phyloP scores from a whole-genome alignment of 2,888 invertebrate genomes.

The Dinocampus coccinellae region DNA sequence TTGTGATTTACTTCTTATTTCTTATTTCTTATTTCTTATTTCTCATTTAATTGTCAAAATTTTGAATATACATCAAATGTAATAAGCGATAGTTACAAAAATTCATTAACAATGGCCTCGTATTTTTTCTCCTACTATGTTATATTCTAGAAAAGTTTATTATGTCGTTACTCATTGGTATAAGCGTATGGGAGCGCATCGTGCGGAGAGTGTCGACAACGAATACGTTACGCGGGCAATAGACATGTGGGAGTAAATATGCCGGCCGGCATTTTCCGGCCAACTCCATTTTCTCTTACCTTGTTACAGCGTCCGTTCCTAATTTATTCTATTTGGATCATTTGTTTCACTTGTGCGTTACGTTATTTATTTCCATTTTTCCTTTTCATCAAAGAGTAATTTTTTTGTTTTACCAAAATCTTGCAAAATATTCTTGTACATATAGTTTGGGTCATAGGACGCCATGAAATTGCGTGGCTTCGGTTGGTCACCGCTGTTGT shows the following conservation, averaged over 20 bases:
- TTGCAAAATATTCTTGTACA: too few relatives aligned
- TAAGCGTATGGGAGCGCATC: conserved; percentile 35
- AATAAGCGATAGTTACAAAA: background rate
- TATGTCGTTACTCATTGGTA: conserved; percentile 10
- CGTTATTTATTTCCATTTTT: background rate
- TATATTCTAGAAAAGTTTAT: background rate
- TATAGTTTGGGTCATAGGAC: conserved; percentile 47
- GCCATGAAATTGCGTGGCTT: conserved; percentile 58
- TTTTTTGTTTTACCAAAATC: too few relatives aligned
- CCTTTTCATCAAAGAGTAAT: background rate
- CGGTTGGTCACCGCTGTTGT: conserved; percentile 55
- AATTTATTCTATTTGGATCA: background rate
- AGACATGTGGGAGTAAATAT: conserved; percentile 65
- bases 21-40: too few relatives aligned
- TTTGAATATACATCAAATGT: too few relatives aligned
- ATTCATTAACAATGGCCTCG: background rate
- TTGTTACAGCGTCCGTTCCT: conserved; percentile 31
- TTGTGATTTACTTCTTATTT: too few relatives aligned
- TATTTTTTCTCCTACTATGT: too few relatives aligned
- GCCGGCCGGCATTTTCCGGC: conserved; percentile 68
- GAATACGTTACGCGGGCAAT: conserved; percentile 45
- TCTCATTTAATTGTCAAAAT: too few relatives aligned
- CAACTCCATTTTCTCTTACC: conserved; percentile 69
- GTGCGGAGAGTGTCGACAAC: conserved; percentile 45
- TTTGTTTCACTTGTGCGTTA: background rate